These are phyloP conservation scores for Pavo muticus DNA, from an alignment of 2,113 vertebrate species.

Conservation along the genomic window DNA sequence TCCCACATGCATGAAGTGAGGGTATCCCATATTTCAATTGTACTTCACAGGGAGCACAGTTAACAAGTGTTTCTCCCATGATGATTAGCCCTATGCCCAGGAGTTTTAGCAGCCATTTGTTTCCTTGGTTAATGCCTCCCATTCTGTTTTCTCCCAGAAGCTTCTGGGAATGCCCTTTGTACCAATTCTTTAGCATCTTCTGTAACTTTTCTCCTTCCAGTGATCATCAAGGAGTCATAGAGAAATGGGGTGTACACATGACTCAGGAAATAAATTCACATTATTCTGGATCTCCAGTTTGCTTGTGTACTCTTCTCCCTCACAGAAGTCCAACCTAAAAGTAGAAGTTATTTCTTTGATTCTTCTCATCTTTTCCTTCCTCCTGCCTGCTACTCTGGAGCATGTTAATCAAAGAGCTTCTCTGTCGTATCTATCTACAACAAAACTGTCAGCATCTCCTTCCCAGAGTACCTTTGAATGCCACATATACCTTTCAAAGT, in stretches of 20 bases:
- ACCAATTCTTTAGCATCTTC: neutral
- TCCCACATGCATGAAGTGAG: neutral
- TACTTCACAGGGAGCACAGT: neutral
- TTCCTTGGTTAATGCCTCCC: neutral
- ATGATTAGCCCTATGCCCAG: neutral
- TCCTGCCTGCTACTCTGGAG: neutral
- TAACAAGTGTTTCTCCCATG: neutral
- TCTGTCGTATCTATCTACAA: accelerated
- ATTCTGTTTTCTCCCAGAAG: neutral
- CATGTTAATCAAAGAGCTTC: neutral
- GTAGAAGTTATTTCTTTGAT: neutral
- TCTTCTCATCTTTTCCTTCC: neutral
- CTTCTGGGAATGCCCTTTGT: neutral
- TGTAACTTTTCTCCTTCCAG: neutral
- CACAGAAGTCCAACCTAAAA: neutral
- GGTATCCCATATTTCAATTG: neutral
- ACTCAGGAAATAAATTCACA: neutral
- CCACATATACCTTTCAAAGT: neutral
- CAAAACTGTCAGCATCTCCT: neutral
- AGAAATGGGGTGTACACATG: neutral
- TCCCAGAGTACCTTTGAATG: neutral
- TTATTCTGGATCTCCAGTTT: neutral
- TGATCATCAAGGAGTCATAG: neutral
- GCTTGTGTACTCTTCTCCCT: neutral
- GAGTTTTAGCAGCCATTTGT: neutral